phyloP scores from a whole-genome alignment of 1,140 invertebrate species.

The Drosophila bifasciata region DNA sequence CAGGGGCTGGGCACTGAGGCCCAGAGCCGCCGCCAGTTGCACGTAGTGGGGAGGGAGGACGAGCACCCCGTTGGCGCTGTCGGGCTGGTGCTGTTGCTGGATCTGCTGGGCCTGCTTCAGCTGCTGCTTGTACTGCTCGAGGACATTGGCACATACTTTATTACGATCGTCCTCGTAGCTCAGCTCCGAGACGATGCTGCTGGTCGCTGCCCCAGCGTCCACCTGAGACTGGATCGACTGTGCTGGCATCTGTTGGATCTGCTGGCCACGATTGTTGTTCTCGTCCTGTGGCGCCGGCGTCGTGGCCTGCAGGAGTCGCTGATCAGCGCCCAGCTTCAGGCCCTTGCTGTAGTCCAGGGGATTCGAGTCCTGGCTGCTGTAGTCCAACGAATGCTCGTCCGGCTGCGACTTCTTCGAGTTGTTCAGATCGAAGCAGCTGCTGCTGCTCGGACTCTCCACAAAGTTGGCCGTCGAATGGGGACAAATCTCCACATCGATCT shows the following conservation, averaged over 20 bases:
- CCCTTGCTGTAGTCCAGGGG: conserved; percentile 81
- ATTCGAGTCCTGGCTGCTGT: conserved; percentile 83
- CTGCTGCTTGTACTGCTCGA: conserved; percentile 74
- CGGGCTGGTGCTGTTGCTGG: conserved; percentile 40
- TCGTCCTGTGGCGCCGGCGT: conserved; percentile 66
- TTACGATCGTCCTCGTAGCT: conserved; percentile 57
- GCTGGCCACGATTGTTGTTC: conserved; percentile 75
- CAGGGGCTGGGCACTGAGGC: conserved; percentile 72
- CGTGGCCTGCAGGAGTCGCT: conserved; percentile 34
- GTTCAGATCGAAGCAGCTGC: conserved; percentile 68
- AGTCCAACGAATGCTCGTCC: conserved; percentile 80
- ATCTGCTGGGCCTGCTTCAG: conserved; percentile 45
- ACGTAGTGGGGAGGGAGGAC: conserved; percentile 80
- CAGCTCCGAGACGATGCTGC: conserved; percentile 33
- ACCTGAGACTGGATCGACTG: conserved; percentile 33
- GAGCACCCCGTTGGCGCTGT: conserved; percentile 56
- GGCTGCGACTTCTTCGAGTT: conserved; percentile 47
- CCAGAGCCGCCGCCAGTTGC: conserved; percentile 77
- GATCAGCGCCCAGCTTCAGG: conserved; percentile 53
- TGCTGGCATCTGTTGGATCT: conserved; percentile 35
- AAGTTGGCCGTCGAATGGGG: conserved; percentile 80
- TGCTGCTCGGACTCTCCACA: conserved; percentile 75
- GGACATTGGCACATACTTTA: conserved; percentile 68
- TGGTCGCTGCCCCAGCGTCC: conserved; percentile 11
- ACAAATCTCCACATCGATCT: conserved; percentile 88